Conservation (phyloP, 35 echinoderm and acorn worm genomes). For the Chiridota heheva region DNA sequence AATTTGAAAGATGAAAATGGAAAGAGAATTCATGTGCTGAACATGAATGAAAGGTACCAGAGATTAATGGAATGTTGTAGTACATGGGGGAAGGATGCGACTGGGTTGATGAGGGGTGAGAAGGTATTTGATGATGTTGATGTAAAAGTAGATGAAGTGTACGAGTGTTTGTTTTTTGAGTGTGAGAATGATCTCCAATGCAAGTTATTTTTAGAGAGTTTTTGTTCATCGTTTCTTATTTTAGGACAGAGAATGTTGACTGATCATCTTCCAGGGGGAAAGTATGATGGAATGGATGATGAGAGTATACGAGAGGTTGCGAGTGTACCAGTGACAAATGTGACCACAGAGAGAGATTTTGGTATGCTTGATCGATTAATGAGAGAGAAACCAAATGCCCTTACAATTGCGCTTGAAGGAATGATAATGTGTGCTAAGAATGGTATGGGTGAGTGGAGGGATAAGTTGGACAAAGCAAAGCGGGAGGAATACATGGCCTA, state of each 20-base stretch:
- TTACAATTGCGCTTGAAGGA: constrained; percentile 19
- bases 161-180: constrained; percentile 18
- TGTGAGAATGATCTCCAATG: constrained; percentile 19
- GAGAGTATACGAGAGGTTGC: constrained; percentile 14
- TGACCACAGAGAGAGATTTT: constrained; percentile 45
- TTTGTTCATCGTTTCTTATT: constrained; percentile 7
- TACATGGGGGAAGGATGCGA: constrained; percentile 36
- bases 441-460: constrained; percentile 4
- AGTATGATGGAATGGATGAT: constrained; percentile 25
- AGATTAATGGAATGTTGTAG: constrained; percentile 32
- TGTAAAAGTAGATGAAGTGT: constrained; percentile 35
- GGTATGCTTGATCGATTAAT: constrained; percentile 46
- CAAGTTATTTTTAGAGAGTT: constrained; percentile 27
- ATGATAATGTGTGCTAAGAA: constrained; percentile 33
- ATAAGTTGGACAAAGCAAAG: background rate
- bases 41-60: constrained; percentile 40
- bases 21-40: constrained; percentile 1
- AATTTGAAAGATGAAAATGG: background rate
- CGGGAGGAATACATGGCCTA: constrained; percentile 5
- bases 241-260: constrained; percentile 2
- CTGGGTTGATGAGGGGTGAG: constrained; percentile 38
- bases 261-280: constrained; percentile 22
- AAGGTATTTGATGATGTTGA: constrained; percentile 35
- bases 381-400: constrained; percentile 15
- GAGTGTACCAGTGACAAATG: constrained; percentile 52